Evolutionary conservation across 2,113 vertebrate species (phyloP).

Genomic region (Nerophis lumbriciformis): DNA sequence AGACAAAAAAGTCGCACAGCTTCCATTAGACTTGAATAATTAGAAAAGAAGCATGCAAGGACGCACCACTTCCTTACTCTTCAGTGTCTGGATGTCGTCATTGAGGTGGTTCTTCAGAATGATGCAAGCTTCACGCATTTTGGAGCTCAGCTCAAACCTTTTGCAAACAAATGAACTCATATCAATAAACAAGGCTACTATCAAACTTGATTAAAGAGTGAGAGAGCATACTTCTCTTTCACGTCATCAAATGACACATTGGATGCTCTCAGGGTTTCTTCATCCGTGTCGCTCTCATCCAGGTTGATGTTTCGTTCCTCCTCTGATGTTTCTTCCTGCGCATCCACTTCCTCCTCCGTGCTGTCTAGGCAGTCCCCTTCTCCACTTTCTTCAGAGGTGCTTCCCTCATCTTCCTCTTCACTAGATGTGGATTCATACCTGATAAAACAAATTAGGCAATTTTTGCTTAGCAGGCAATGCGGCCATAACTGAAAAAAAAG

Average conservation of each 20-base stretch:
- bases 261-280: slow-evolving; percentile 30
- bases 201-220: too few relatives aligned
- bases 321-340: slow-evolving; percentile 74
- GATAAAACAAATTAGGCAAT: slow-evolving; percentile 5
- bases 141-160: slow-evolving; percentile 89
- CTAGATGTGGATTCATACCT: slow-evolving; percentile 94
- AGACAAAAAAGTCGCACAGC: too few relatives aligned
- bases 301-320: slow-evolving; percentile 72
- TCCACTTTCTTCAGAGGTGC: slow-evolving; percentile 71
- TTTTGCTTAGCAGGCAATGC: background rate
- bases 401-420: slow-evolving; percentile 72
- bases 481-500: too few relatives aligned
- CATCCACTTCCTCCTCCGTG: slow-evolving; percentile 69
- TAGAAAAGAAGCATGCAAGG: slow-evolving; percentile 18
- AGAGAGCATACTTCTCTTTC: slow-evolving; percentile 80
- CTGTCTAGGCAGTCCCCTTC: slow-evolving; percentile 70
- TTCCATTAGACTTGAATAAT: too few relatives aligned
- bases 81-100: slow-evolving; percentile 66
- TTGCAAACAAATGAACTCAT: background rate
- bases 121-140: slow-evolving; percentile 86
- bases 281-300: slow-evolving; percentile 56
- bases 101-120: slow-evolving; percentile 82
- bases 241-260: slow-evolving; percentile 52
- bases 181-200: too few relatives aligned
- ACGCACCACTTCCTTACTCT: slow-evolving; percentile 85